Percentiles rank a stretch among this genome's conserved stretches.
phyloP scores from a whole-genome alignment of 2,113 vertebrate species.

The Bambusicola thoracicus region DNA sequence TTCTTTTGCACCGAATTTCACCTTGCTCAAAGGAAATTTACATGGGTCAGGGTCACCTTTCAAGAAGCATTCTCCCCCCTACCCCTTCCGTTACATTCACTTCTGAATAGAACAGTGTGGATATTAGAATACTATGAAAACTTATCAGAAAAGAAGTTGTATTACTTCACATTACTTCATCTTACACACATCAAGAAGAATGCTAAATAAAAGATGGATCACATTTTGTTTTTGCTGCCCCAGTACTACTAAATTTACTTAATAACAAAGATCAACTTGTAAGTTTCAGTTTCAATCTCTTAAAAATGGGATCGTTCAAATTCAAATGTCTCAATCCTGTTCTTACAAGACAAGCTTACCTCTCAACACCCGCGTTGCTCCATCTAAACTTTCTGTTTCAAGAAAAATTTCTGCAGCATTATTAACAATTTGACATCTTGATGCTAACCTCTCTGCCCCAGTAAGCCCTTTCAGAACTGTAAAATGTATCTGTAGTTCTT shows the following conservation, averaged over 20 bases:
- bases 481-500: slow-evolving; percentile 81
- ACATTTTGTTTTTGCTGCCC: background rate
- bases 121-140: background rate
- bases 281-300: background rate
- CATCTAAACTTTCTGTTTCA: slow-evolving; percentile 84
- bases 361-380: slow-evolving; percentile 84
- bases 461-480: slow-evolving; percentile 85
- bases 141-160: background rate
- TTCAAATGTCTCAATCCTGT: background rate
- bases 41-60: background rate
- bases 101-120: background rate
- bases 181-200: background rate
- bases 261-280: background rate
- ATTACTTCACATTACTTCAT: background rate
- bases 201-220: background rate
- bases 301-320: background rate
- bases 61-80: background rate
- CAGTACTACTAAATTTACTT: background rate
- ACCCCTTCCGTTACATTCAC: background rate
- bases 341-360: slow-evolving; percentile 76
- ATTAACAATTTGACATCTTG: slow-evolving; percentile 89
- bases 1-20: background rate
- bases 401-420: slow-evolving; percentile 89
- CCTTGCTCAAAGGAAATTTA: background rate
- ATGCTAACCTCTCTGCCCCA: slow-evolving; percentile 78